Conservation (phyloP, 1,140 invertebrate genomes). For the Camponotus floridanus region DNA sequence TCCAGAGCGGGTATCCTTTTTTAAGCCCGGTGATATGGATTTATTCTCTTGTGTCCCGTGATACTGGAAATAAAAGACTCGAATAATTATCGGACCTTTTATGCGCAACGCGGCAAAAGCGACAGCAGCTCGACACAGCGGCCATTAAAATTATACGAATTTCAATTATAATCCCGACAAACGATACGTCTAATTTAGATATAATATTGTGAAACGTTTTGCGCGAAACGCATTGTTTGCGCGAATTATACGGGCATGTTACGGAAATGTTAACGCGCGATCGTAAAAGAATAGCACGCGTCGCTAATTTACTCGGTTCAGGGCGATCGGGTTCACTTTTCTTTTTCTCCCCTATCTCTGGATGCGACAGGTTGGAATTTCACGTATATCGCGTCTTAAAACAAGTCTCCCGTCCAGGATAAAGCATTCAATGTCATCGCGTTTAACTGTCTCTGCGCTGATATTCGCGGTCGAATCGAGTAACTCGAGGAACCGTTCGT, state of each 20-base stretch:
- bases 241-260: slow-evolving; percentile 5
- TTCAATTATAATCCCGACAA: slow-evolving; percentile 43
- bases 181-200: slow-evolving; percentile 49
- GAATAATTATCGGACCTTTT: slow-evolving; percentile 36
- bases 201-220: slow-evolving; percentile 40
- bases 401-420: background rate
- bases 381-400: background rate
- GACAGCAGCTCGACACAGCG: background rate
- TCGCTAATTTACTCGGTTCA: slow-evolving; percentile 7
- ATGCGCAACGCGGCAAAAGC: background rate
- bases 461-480: slow-evolving; percentile 1
- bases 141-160: slow-evolving; percentile 51
- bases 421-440: background rate
- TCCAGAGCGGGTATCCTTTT: slow-evolving; percentile 2
- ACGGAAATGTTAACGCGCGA: background rate
- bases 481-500: background rate
- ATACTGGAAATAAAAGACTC: slow-evolving; percentile 27
- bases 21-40: background rate
- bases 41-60: background rate
- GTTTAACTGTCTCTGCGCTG: slow-evolving; percentile 2
- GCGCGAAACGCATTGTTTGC: slow-evolving; percentile 18
- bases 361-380: background rate
- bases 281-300: background rate
- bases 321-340: background rate
- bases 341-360: background rate